These are phyloP conservation scores for Hofmannophila pseudospretella DNA, from an alignment of 2,888 invertebrate species.

Conservation along the genomic window DNA sequence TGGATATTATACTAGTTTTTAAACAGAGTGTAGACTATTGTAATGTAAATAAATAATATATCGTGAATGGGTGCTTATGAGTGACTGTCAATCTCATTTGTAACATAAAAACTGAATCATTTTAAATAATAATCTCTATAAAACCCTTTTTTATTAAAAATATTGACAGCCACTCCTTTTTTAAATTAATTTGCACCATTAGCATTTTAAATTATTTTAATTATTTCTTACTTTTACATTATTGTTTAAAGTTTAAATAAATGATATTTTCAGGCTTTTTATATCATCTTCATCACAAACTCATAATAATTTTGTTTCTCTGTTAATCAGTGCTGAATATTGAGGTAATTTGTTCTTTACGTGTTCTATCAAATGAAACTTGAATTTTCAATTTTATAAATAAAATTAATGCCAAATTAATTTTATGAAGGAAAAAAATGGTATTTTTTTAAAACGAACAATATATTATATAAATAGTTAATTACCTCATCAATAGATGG, in stretches of 20 bases:
- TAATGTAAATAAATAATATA: too few relatives aligned
- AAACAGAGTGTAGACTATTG: too few relatives aligned
- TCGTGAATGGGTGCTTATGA: constrained; percentile 13
- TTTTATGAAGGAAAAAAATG: too few relatives aligned
- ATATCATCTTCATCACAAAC: constrained; percentile 42
- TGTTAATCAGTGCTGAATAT: constrained; percentile 35
- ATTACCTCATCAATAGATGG: too few relatives aligned
- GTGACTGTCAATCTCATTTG: constrained; percentile 5
- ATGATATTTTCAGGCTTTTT: constrained; percentile 45
- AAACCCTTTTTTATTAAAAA: too few relatives aligned
- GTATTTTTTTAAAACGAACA: too few relatives aligned
- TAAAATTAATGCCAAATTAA: too few relatives aligned
- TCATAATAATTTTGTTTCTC: constrained; percentile 37
- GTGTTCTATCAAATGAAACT: too few relatives aligned
- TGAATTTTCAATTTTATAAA: too few relatives aligned
- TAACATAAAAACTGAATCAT: constrained; percentile 10
- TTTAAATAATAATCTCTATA: constrained; percentile 8
- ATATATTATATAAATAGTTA: too few relatives aligned
- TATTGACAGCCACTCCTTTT: constrained; percentile 9
- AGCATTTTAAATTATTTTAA: constrained; percentile 9
- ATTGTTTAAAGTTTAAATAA: constrained; percentile 18
- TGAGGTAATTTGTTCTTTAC: not conserved
- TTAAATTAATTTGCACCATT: constrained; percentile 18
- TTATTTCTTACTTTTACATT: constrained; percentile 16
- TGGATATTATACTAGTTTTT: too few relatives aligned